Evolutionary conservation across 2,888 invertebrate genomes (phyloP).

Genomic region (Drosophila neotestacea): DNA sequence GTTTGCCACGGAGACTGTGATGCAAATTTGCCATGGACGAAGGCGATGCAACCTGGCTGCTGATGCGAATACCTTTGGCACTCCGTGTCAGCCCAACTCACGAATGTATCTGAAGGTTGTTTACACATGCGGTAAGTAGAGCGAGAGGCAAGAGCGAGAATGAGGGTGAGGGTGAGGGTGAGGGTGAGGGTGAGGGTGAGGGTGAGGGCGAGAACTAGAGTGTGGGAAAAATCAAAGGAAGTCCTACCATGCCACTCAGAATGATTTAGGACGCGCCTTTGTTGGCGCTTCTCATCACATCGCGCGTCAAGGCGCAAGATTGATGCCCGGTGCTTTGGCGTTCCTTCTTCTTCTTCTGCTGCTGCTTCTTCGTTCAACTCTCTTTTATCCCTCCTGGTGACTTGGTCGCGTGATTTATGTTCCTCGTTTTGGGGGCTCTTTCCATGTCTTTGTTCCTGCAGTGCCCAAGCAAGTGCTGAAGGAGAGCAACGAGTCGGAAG

Average conservation of each 20-base stretch:
- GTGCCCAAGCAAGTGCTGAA: conserved; percentile 94
- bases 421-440: conserved; percentile 42
- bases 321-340: conserved; percentile 45
- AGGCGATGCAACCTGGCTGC: conserved; percentile 92
- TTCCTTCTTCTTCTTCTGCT: conserved; percentile 31
- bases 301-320: conserved; percentile 37
- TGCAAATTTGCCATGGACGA: conserved; percentile 94
- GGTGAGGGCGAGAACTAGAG: conserved; percentile 28
- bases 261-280: conserved; percentile 61
- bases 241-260: conserved; percentile 42
- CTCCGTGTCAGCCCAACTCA: conserved; percentile 92
- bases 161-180: conserved; percentile 37
- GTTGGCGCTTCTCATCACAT: conserved; percentile 47
- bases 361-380: background rate
- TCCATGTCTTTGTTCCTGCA: conserved; percentile 80
- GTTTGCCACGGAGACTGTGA: conserved; percentile 95
- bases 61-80: conserved; percentile 93
- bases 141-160: conserved; percentile 25
- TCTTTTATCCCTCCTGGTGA: conserved; percentile 25
- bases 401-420: conserved; percentile 57
- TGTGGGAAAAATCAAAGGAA: no score
- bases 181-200: conserved; percentile 34
- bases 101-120: conserved; percentile 95
- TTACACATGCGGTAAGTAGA: conserved; percentile 93
- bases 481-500: conserved; percentile 92